Conservation (phyloP, 2,888 invertebrate species). For the Ochropleura leucogaster region DNA sequence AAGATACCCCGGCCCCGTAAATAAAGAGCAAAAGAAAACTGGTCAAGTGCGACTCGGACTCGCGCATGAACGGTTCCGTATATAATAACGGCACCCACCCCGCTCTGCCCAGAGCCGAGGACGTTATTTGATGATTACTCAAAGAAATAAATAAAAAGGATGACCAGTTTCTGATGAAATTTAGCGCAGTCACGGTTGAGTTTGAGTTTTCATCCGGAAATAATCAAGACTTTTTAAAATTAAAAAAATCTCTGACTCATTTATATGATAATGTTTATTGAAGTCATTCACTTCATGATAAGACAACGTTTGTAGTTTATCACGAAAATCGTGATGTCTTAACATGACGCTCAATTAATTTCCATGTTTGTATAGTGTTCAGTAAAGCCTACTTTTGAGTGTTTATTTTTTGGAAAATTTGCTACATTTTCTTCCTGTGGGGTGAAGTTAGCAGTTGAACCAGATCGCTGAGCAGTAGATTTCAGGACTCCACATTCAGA, state of each 20-base stretch:
- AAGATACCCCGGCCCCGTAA: no score
- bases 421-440: no score
- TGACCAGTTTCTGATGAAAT: background rate
- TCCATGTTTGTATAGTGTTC: background rate
- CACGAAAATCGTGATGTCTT: background rate
- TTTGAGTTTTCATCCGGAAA: constrained; percentile 9
- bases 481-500: no score
- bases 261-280: constrained; percentile 1
- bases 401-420: background rate
- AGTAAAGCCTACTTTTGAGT: background rate
- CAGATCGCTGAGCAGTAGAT: no score
- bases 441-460: no score
- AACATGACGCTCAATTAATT: background rate
- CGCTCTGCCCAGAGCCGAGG: no score
- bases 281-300: constrained; percentile 25
- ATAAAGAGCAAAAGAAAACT: no score
- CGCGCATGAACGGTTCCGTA: no score
- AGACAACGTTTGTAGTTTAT: background rate
- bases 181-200: background rate
- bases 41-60: no score
- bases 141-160: no score
- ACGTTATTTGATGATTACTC: no score
- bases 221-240: background rate
- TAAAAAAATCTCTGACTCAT: background rate
- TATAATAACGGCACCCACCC: no score